Base-by-base conservation (phyloP, 2,797 vertebrate species). In the Danio aesculapii region DNA sequence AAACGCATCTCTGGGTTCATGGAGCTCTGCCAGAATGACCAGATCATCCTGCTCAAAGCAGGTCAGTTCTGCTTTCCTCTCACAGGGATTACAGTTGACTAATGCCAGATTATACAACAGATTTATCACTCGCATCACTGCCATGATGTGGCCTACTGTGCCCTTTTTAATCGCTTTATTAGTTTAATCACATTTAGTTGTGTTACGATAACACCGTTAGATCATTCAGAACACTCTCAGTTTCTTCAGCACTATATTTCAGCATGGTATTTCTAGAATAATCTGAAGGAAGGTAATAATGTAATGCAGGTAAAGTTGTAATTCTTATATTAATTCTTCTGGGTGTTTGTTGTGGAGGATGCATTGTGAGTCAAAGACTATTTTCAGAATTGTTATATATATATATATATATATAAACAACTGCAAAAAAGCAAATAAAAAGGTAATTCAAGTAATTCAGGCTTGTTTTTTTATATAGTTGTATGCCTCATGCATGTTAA, bases 11-110 rank as follows among this genome's bases (percentile, higher is more conserved):
- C 94, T 4, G 97, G 97, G 87, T 98, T 98, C 89, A 96, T 98
- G 97, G 97, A 98, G 85, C 94, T 97, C 63, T 97, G 96, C 90
- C 97, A 98, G 93, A 98, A 98, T 0, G 97, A 98, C 90, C 97
- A 98, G 90, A 98, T 98, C 84, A 96, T 97, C 85, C 91, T 97
- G 59, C 95, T 98, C 84, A 98, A 98, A 96, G 95, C 96, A 90
- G 96, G 96, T 97, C 91, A 95, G 94, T 91, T 52, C 71, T 66
- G 39, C 8, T 6, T 44, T 81, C 2, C 19, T 59, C 19, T 39
- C 21, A 47, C 59, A 49, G 0, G 5, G 41, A 66, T 69, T 61
- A 69, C 44, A 50, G 6, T 63, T 13, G 7, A 39, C 44, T 19
- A n/a, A 21, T 47, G n/a, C 72, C 55, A 21, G 50, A 81, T 70